Base-by-base conservation (phyloP, 2,113 vertebrate genomes). In the Etheostoma cragini region DNA sequence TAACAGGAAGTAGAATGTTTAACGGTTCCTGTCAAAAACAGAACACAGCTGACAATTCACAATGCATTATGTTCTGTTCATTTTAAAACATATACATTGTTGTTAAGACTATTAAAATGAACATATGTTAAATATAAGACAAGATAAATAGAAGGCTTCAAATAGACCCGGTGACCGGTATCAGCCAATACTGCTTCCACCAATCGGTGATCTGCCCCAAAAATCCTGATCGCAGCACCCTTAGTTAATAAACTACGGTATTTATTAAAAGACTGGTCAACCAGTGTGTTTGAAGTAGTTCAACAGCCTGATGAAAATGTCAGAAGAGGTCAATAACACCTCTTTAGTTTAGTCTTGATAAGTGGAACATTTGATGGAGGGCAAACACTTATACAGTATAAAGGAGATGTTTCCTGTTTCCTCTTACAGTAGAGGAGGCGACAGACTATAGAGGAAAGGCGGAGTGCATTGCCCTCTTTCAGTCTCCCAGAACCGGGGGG, bases 401-500 rank as follows among this genome's bases (percentile, higher is more conserved):
- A 69, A 57, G 38, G 85, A 81, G 73, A 72, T 67, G 84, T 71
- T 87, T 91, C 81, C 90, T 35, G 84, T 89, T 88, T 87, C 87
- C 79, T 85, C 62, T 68, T 76, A 87, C 70, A 76, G 76, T 63
- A 73, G 82, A 88, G 4, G 54, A 81, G 75, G 81, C 53, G 22
- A 69, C 57, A 83, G 57, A 80, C 84, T 75, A 84, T 14, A 73
- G 72, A 85, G 81, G 73, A 80, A 81, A 84, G 82, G 84, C 54
- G 77, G 80, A 90, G 82, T 80, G 80, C 84, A 79, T 87, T 91
- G 89, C 87, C 91, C 88, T 83, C 83, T 83, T 89, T 83, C 89
- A 92, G 82, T 92, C 90, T 92, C 88, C 92, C 92, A 91, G 86
- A 94, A 94, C 89, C 89, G 22, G 90, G 86, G 90, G 81, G 85